phyloP scores from a whole-genome alignment of 2,113 vertebrate species.

The Acanthochromis polyacanthus region DNA sequence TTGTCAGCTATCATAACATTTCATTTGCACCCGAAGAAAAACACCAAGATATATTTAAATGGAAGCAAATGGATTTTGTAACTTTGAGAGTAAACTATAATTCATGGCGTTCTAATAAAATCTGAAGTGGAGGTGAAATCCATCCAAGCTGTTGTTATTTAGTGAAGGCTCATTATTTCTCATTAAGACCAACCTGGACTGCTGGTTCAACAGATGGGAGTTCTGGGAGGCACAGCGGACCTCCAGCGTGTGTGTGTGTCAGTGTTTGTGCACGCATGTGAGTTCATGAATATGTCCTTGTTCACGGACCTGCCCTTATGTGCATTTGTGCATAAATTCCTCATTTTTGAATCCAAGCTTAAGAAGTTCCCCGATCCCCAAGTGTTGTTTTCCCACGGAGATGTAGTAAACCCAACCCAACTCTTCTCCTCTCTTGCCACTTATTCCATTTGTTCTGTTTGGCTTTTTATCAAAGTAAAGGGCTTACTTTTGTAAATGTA shows the following conservation, averaged over 20 bases:
- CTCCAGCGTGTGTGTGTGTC: slow-evolving; percentile 31
- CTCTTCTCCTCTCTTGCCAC: background rate
- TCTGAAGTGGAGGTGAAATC: slow-evolving; percentile 62
- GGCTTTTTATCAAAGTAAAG: no score
- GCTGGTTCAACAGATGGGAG: slow-evolving; percentile 76
- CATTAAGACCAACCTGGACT: slow-evolving; percentile 77
- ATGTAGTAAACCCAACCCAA: background rate
- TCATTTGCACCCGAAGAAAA: background rate
- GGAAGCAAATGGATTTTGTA: slow-evolving; percentile 46
- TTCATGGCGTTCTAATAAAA: slow-evolving; percentile 56
- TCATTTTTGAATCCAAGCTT: background rate
- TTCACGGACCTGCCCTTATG: slow-evolving; percentile 25
- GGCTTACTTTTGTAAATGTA: no score
- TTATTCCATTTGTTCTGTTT: no score
- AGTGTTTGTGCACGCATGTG: slow-evolving; percentile 9
- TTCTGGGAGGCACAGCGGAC: slow-evolving; percentile 56
- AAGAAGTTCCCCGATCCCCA: slow-evolving; percentile 18
- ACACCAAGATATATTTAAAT: slow-evolving; percentile 4
- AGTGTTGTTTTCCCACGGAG: slow-evolving; percentile 14
- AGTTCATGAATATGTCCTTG: slow-evolving; percentile 36
- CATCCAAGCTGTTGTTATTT: slow-evolving; percentile 74
- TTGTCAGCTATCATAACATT: background rate
- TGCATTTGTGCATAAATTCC: slow-evolving; percentile 13
- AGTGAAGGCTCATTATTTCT: slow-evolving; percentile 79
- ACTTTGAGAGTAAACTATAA: slow-evolving; percentile 13